Percentiles rank a stretch among this genome's conserved stretches.
Evolutionary conservation across 2,113 vertebrate species (phyloP).

Genomic region (Oreocharis arfaki): DNA sequence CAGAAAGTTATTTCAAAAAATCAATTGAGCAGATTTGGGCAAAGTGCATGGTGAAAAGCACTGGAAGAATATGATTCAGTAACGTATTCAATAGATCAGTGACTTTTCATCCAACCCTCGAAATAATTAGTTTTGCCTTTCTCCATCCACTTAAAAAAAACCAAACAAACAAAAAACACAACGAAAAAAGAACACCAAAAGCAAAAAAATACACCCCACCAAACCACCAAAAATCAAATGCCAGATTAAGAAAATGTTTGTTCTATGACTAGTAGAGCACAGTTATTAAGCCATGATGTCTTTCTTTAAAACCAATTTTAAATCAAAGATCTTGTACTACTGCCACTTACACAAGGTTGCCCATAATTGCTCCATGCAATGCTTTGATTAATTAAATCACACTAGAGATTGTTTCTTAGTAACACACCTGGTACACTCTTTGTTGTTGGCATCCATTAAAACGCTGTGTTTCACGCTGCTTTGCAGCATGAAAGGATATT

Average conservation of each 20-base stretch:
- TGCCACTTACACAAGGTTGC: constrained; percentile 65
- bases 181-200: background rate
- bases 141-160: background rate
- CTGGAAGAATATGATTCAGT: background rate
- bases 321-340: constrained; percentile 50
- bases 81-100: background rate
- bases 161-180: background rate
- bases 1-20: background rate
- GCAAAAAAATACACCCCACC: fast-evolving
- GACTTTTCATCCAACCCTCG: background rate
- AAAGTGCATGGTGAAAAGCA: background rate
- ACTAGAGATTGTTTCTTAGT: constrained; percentile 78
- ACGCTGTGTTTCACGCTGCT: constrained; percentile 45
- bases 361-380: constrained; percentile 66
- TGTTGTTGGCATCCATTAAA: constrained; percentile 72
- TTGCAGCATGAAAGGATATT: constrained; percentile 69
- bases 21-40: background rate
- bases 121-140: background rate
- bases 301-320: constrained; percentile 66
- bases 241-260: constrained; percentile 25
- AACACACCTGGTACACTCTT: constrained; percentile 77
- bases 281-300: constrained; percentile 71
- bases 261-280: constrained; percentile 13
- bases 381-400: constrained; percentile 78
- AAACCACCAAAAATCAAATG: background rate